Evolutionary conservation across 2,113 vertebrate genomes (phyloP).

Genomic region (Sisor rabdophorus): DNA sequence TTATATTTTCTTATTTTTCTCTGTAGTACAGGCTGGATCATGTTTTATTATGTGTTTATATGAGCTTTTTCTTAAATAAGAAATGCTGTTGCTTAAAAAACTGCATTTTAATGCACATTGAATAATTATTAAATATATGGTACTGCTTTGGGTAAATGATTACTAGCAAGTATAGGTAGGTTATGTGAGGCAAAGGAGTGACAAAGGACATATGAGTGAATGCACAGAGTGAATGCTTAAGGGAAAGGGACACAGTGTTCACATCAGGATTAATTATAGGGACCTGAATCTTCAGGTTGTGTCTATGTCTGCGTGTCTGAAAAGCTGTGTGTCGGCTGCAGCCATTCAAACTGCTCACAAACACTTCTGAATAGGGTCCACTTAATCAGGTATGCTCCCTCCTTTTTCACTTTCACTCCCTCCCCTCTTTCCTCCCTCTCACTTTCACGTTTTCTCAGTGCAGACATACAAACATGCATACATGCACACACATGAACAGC

Average conservation of each 20-base stretch:
- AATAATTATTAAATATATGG: conserved; percentile 20
- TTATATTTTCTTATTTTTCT: not conserved
- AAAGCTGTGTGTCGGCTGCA: conserved; percentile 36
- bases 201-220: conserved; percentile 42
- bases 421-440: not conserved
- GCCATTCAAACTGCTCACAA: conserved; percentile 47
- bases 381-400: conserved; percentile 47
- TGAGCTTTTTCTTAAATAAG: not conserved
- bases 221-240: conserved; percentile 32
- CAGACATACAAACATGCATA: conserved; percentile 39
- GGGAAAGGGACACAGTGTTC: conserved; percentile 27
- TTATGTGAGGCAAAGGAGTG: conserved; percentile 14
- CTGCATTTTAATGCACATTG: not conserved
- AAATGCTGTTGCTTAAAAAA: not conserved
- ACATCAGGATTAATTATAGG: conserved; percentile 48
- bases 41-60: not conserved
- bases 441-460: conserved; percentile 19
- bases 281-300: conserved; percentile 40
- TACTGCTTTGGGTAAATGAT: conserved; percentile 4
- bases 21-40: not conserved
- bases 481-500: conserved; percentile 48
- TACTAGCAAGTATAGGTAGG: not conserved
- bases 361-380: conserved; percentile 46
- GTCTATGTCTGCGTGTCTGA: conserved; percentile 37
- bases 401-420: conserved; percentile 10